These are phyloP conservation scores for Drosophila busckii DNA, from an alignment of 1,140 invertebrate species.

Conservation along the genomic window DNA sequence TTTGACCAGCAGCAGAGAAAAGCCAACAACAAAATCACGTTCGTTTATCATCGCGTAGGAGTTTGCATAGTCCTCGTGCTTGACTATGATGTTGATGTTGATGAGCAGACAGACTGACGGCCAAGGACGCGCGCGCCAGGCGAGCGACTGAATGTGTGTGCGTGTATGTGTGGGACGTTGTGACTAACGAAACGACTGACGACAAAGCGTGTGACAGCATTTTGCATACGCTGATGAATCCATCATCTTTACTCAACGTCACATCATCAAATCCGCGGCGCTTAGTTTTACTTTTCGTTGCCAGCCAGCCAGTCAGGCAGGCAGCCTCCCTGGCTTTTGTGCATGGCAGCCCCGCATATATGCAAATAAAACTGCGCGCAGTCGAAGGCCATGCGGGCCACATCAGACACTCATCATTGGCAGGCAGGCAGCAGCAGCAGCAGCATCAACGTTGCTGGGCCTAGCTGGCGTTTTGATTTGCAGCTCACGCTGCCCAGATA, in stretches of 20 bases:
- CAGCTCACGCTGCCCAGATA: slow-evolving; percentile 20
- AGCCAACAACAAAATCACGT: slow-evolving; percentile 71
- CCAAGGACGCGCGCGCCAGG: too few relatives aligned
- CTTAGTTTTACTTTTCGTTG: slow-evolving; percentile 59
- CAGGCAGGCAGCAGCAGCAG: background rate
- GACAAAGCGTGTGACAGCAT: slow-evolving; percentile 75
- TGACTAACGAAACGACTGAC: slow-evolving; percentile 28
- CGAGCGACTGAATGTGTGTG: too few relatives aligned
- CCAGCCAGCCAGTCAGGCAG: too few relatives aligned
- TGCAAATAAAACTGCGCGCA: slow-evolving; percentile 19
- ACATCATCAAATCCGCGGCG: slow-evolving; percentile 70
- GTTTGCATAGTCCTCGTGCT: slow-evolving; percentile 49
- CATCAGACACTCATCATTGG: slow-evolving; percentile 58
- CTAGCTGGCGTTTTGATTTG: slow-evolving; percentile 31
- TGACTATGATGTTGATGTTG: slow-evolving; percentile 70
- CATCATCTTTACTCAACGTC: slow-evolving; percentile 76
- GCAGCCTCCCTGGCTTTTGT: too few relatives aligned
- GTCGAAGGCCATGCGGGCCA: slow-evolving; percentile 25
- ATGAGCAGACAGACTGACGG: slow-evolving; percentile 62
- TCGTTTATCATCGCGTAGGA: slow-evolving; percentile 67
- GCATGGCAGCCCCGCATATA: slow-evolving; percentile 26
- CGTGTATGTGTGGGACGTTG: background rate
- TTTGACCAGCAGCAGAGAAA: slow-evolving; percentile 43
- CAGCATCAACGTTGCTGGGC: background rate
- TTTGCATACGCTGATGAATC: slow-evolving; percentile 77